Base-by-base conservation (phyloP, 2,797 vertebrate species). In the Phoeniculus purpureus region DNA sequence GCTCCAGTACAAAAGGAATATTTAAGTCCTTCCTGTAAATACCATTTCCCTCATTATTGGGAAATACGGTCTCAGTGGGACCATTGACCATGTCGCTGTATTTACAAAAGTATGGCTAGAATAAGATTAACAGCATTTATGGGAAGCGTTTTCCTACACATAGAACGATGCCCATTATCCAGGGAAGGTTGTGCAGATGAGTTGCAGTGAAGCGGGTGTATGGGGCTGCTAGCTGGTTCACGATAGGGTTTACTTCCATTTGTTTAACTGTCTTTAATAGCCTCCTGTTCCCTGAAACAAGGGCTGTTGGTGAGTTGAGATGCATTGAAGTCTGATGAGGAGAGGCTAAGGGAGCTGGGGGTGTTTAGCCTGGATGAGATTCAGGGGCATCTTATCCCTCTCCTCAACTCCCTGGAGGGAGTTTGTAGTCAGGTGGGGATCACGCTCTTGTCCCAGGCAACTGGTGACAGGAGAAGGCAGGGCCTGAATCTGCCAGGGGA, bases 1-100 rank as follows among this genome's bases (percentile, higher is more conserved):
- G 94, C 97, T 94, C 55, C 21, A 14, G 80, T 94, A 96, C 94
- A 65, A 91, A 97, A 97, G 95, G 96, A 95, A 97, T 97, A 94
- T 96, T 97, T 97, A 95, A 97, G 96, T 93, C 92, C 81, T 98
- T 97, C 96, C 97, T 97, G 97, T 97, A 98, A 98, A 98, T 97
- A 97, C 96, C 96, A 96, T 96, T 96, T 97, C 95, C 94, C 96
- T 98, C 95, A 92, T 97, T 98, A 98, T 96, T 97, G 97, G 96
- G 94, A 97, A 98, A 97, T 96, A 96, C 17, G 74, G 97, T 97
- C 97, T 97, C 97, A 13, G 78, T 90, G 97, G 97, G 97, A 96
- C 95, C 93, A 94, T 83, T 94, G 96, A 90, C 95, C 93, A 61
- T 90, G 95, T 93, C 95, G 97, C 52, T 94, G 73, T 97, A 94